Conservation (phyloP, 2,888 invertebrate species). For the Schizotus pectinicornis region DNA sequence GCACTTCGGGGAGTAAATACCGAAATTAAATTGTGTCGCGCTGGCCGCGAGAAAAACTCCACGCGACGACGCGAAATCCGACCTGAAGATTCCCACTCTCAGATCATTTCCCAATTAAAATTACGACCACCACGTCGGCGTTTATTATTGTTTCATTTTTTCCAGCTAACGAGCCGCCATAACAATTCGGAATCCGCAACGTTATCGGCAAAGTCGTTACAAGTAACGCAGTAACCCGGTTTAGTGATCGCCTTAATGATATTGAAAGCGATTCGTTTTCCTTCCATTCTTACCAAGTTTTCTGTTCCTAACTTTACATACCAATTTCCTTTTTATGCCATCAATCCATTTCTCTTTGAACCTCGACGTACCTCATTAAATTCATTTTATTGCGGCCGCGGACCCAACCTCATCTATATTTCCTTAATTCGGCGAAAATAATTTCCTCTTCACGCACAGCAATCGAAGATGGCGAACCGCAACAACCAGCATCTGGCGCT, state of each 20-base stretch:
- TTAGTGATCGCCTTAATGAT: background rate
- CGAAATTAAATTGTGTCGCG: conserved; percentile 27
- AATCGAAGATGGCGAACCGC: no score
- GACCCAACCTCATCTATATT: no score
- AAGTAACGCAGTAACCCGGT: background rate
- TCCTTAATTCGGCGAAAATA: no score
- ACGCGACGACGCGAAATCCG: background rate
- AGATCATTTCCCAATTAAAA: background rate
- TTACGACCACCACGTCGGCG: background rate
- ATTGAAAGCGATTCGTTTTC: background rate
- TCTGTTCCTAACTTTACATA: conserved; percentile 2
- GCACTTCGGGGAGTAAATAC: conserved; percentile 25
- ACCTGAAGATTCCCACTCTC: background rate
- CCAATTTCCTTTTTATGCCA: conserved; percentile 20
- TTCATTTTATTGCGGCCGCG: conserved; percentile 7
- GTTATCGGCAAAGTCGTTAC: background rate
- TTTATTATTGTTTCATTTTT: background rate
- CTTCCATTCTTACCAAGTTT: background rate
- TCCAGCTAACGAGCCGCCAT: background rate
- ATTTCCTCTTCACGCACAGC: no score
- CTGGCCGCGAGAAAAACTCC: background rate
- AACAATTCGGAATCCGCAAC: background rate
- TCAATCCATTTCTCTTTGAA: conserved; percentile 24
- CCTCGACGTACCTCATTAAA: conserved; percentile 18
- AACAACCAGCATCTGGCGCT: no score